phyloP scores from a whole-genome alignment of 64 coral and sea anemone species.

The Actinia equina region DNA sequence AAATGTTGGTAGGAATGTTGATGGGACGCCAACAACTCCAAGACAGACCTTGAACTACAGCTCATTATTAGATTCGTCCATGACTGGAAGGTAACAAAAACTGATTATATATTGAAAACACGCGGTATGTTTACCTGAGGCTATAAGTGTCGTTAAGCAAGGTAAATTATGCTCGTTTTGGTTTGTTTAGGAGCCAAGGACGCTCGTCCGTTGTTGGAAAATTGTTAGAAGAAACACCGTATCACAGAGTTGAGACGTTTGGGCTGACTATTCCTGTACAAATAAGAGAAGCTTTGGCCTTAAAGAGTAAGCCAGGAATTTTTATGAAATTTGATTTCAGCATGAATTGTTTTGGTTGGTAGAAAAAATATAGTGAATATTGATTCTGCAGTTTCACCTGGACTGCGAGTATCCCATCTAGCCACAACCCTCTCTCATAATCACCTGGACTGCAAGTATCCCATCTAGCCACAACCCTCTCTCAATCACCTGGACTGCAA shows the following conservation, averaged over 20 bases:
- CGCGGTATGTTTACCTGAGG: background rate
- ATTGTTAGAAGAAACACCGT: conserved; percentile 72
- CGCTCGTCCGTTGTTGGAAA: conserved; percentile 50
- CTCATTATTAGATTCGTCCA: conserved; percentile 55
- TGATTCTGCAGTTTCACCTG: background rate
- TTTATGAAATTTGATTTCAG: background rate
- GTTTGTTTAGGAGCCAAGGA: conserved; percentile 23
- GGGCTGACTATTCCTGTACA: conserved; percentile 90
- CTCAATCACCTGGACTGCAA: no score
- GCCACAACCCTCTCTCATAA: no score
- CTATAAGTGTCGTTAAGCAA: background rate
- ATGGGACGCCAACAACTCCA: conserved; percentile 50
- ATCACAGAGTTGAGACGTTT: conserved; percentile 79
- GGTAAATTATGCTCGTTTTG: background rate
- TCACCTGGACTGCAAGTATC: no score
- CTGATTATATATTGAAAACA: background rate
- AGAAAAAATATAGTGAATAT: background rate
- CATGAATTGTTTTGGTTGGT: background rate
- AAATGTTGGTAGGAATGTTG: conserved; percentile 13
- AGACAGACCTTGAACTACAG: conserved; percentile 63
- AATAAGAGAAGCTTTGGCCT: conserved; percentile 72
- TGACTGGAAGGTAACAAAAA: conserved; percentile 3
- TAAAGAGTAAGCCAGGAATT: background rate
- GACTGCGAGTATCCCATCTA: no score
- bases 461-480: no score